These are phyloP conservation scores for Hedychridium roseum DNA, from an alignment of 2,888 invertebrate species.

Conservation along the genomic window DNA sequence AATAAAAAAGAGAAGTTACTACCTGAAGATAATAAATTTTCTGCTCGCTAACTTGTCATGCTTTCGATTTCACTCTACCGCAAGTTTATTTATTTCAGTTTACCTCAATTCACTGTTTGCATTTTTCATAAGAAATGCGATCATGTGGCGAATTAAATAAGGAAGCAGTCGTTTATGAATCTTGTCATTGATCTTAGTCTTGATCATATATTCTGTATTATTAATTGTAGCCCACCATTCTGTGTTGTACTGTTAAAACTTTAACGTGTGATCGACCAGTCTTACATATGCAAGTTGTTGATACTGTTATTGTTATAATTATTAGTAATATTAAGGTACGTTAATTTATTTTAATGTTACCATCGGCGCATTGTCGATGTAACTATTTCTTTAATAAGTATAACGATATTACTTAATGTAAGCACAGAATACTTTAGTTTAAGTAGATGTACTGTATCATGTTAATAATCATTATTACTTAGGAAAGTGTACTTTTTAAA, in stretches of 20 bases:
- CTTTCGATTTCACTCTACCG: slow-evolving; percentile 17
- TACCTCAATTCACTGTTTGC: slow-evolving; percentile 7
- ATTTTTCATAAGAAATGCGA: slow-evolving; percentile 10
- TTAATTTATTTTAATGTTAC: slow-evolving; percentile 16
- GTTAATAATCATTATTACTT: slow-evolving; percentile 36
- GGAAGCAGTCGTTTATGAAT: not conserved
- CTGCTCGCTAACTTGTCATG: slow-evolving; percentile 10
- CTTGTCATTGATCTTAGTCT: slow-evolving; percentile 17
- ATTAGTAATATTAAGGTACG: slow-evolving; percentile 8
- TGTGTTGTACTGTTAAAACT: slow-evolving; percentile 21
- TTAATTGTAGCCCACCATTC: slow-evolving; percentile 1
- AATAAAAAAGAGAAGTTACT: slow-evolving; percentile 12
- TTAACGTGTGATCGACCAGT: slow-evolving; percentile 15
- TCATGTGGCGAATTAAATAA: not conserved
- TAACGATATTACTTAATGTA: slow-evolving; percentile 25
- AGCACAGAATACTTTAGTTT: slow-evolving; percentile 20
- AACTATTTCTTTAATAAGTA: slow-evolving; percentile 22
- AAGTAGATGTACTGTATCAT: slow-evolving; percentile 30
- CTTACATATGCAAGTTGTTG: slow-evolving; percentile 18
- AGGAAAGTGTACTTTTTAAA: slow-evolving; percentile 45
- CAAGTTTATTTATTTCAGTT: slow-evolving; percentile 21
- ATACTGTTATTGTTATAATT: slow-evolving; percentile 20
- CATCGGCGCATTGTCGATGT: slow-evolving; percentile 11
- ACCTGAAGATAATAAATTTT: slow-evolving; percentile 12
- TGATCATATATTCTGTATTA: slow-evolving; percentile 8